These are phyloP conservation scores for Anableps anableps DNA, from an alignment of 2,797 vertebrate genomes.

Conservation along the genomic window DNA sequence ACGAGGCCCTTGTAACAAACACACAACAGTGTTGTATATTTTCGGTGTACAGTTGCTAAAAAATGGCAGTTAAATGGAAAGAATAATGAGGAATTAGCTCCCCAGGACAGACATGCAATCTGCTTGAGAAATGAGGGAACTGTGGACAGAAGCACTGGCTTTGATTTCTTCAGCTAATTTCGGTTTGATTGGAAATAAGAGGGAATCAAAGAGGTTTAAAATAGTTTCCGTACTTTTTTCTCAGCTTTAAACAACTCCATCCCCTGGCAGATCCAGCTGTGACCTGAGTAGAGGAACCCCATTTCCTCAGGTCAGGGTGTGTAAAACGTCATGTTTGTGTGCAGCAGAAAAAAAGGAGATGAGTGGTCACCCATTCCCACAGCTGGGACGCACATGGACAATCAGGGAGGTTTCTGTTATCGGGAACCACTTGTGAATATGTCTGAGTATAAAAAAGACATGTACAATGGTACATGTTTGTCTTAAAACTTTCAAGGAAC, in stretches of 20 bases:
- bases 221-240: background rate
- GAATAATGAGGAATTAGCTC: slow-evolving; percentile 17
- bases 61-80: slow-evolving; percentile 41
- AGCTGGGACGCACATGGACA: slow-evolving; percentile 76
- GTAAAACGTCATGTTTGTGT: slow-evolving; percentile 10
- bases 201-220: slow-evolving; percentile 48
- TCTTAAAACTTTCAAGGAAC: slow-evolving; percentile 11
- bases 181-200: slow-evolving; percentile 49
- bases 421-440: slow-evolving; percentile 52
- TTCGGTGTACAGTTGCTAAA: slow-evolving; percentile 49
- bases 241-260: slow-evolving; percentile 29
- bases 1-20: slow-evolving; percentile 47
- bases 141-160: slow-evolving; percentile 27
- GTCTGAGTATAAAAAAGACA: slow-evolving; percentile 40
- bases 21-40: slow-evolving; percentile 52
- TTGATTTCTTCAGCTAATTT: slow-evolving; percentile 42
- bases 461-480: slow-evolving; percentile 12
- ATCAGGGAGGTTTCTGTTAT: slow-evolving; percentile 61
- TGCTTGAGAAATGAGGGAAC: slow-evolving; percentile 34
- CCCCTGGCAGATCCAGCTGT: slow-evolving; percentile 56
- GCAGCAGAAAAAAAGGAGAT: slow-evolving; percentile 3
- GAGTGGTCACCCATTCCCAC: slow-evolving; percentile 61
- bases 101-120: slow-evolving; percentile 35
- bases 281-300: slow-evolving; percentile 53
- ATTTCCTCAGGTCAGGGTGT: slow-evolving; percentile 38